Evolutionary conservation across 2,113 vertebrate genomes (phyloP).

Genomic region (Onychostruthus taczanowskii): DNA sequence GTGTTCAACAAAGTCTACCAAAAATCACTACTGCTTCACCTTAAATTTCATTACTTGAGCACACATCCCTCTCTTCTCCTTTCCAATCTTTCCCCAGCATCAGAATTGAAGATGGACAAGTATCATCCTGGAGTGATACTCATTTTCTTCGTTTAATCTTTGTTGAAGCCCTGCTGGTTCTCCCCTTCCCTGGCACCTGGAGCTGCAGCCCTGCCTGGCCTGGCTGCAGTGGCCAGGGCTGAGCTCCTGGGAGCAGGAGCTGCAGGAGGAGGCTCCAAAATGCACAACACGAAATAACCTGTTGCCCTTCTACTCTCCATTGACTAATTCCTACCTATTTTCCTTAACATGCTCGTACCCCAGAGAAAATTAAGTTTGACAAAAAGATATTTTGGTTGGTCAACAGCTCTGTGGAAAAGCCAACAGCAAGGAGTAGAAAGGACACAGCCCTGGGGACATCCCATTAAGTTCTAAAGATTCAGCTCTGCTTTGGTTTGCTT

Average conservation of each 20-base stretch:
- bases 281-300: not conserved
- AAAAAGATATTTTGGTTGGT: not conserved
- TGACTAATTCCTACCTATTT: not conserved
- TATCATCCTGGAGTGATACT: not conserved
- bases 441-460: not conserved
- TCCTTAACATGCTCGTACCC: not conserved
- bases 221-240: not conserved
- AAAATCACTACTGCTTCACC: not conserved
- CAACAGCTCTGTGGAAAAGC: not conserved
- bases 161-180: not conserved
- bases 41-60: not conserved
- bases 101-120: not conserved
- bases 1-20: not conserved
- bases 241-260: not conserved
- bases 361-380: not conserved
- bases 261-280: not conserved
- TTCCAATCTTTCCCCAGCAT: not conserved
- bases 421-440: not conserved
- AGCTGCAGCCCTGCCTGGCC: not conserved
- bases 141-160: not conserved
- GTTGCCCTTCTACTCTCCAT: not conserved
- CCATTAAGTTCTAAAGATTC: not conserved
- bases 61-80: not conserved
- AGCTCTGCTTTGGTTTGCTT: not conserved
- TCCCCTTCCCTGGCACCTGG: not conserved